Base-by-base conservation (phyloP, 2,113 vertebrate genomes). In the Macrotus californicus region DNA sequence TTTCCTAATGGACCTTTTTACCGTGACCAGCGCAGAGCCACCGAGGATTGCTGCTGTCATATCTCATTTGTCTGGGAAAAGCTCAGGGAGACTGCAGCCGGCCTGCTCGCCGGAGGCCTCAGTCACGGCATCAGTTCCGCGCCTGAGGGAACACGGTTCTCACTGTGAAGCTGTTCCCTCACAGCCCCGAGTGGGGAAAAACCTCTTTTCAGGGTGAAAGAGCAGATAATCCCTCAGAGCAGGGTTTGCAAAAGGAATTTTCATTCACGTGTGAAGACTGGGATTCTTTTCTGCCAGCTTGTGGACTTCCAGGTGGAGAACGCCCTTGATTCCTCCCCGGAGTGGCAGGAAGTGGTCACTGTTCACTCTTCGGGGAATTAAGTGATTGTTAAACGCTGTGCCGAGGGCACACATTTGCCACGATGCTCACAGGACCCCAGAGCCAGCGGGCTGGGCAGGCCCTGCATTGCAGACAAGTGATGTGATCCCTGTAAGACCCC, bases 401-500 rank as follows among this genome's bases (percentile, higher is more conserved):
- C 7, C 26, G 31, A 89, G 0, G 5, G 43, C 43, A 85, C 29
- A 21, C 36, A 46, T 93, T 96, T 87, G 50, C 70, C 92, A 59
- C 81, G 64, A 61, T 41, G 81, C 56, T 46, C 48, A 46, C 4
- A 67, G 41, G 93, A 50, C 34, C 67, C 18, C 39, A 90, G 36
- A 14, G 75, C 73, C 18, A 48, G 80, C 21, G 69, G 86, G 82
- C 36, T 43, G 31, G 41, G 64, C 34, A 29, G 31, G 15, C 34
- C 34, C 7, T 92, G 15, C 77, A 93, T 94, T 89, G 92, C 94
- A 91, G 82, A 69, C 29, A 77, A 79, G 24, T 67, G 81, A 79
- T 34, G 22, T 48, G n/a, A 80, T 87, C 29, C 73, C 22, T 21
- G 59, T 64, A 84, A 34, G 21, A 97, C 82, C 43, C 46, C 22